Base-by-base conservation (phyloP, 2,888 invertebrate genomes). In the Apodemia hepburni region DNA sequence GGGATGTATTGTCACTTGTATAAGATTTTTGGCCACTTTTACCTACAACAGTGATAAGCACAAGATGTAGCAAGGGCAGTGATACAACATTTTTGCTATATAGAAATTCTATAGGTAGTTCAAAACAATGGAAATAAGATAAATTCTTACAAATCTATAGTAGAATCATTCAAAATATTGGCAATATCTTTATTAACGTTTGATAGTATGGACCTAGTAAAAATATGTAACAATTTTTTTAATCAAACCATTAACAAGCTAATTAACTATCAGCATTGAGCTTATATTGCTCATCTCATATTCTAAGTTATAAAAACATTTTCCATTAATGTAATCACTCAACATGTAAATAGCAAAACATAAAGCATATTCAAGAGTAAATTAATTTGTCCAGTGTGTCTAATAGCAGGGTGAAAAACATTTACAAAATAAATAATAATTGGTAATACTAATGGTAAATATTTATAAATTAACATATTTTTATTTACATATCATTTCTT, bases 401-500 rank as follows among this genome's bases (percentile, higher is more conserved):
- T 33, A 33, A 33, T 29, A 29, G 54, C 15, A 54, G 22, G 22
- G 27, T 27, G 27, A 54, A 49, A 27, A 54, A 54, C 54, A 54
- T 27, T 54, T 11, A 9, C 51, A 27, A 54, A 54, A 54, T 54
- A 54, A 54, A 54, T 54, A 54, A 54, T 54, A 51, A 22, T 22
- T 22, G 15, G 12, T 54, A 54, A 54, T 35, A 57, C 61, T 61
- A 51, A 47, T 42, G 58, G 58, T 45, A 45, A 58, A 61, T 58
- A 61, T 45, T 54, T 54, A 54, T 22, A 54, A 54, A 61, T 42
- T 61, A 58, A 38, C 27, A 61, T 54, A 57, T 61, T 58, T 64
- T 38, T 61, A 59, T 61, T 59, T 51, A 64, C 60, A 61, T 57
- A 51, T 47, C 33, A 59, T 49, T 35, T 62, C n/a, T 35, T 60